These are phyloP conservation scores for Cryptotis parvus DNA, from an alignment of 2,113 vertebrate genomes.

Conservation along the genomic window DNA sequence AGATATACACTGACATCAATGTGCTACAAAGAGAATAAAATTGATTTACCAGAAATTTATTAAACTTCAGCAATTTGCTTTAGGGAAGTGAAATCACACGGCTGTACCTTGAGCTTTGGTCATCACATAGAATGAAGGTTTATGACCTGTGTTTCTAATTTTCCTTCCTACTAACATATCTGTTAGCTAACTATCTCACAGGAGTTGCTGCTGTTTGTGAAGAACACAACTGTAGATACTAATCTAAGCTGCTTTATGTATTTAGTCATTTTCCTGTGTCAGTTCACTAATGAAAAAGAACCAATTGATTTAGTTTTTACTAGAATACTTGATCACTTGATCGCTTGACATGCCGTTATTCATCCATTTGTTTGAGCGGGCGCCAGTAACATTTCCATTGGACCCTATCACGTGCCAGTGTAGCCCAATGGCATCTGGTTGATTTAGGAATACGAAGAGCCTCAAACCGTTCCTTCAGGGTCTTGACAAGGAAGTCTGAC, in stretches of 20 bases:
- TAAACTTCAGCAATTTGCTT: not conserved
- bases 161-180: conserved; percentile 32
- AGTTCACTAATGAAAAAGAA: not conserved
- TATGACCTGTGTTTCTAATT: conserved; percentile 14
- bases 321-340: no score
- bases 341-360: no score
- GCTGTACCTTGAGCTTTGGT: conserved; percentile 1
- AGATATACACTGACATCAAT: no score
- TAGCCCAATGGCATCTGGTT: no score
- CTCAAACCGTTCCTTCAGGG: no score
- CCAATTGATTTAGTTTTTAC: not conserved
- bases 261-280: not conserved
- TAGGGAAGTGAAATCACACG: conserved; percentile 43
- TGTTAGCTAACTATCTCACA: conserved; percentile 19
- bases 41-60: conserved; percentile 18
- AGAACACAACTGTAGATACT: not conserved
- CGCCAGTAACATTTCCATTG: no score
- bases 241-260: conserved; percentile 15
- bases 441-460: no score
- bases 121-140: conserved; percentile 22
- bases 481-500: no score
- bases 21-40: not conserved
- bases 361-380: no score
- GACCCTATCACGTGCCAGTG: no score
- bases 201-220: conserved; percentile 16